Conservation (phyloP, 2,888 invertebrate species). For the Andrena trimmerana region DNA sequence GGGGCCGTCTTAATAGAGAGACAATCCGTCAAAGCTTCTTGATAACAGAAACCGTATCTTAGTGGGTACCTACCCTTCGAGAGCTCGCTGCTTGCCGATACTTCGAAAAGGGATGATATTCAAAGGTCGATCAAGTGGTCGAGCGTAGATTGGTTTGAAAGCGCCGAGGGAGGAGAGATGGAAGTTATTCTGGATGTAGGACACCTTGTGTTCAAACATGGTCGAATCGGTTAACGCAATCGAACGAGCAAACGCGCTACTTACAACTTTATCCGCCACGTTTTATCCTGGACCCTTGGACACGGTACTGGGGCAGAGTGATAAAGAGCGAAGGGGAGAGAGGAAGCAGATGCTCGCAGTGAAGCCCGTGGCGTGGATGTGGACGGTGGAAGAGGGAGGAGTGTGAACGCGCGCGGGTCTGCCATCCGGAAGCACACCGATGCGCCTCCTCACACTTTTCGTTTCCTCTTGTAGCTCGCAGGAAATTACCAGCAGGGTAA, state of each 20-base stretch:
- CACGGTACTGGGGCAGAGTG: slow-evolving; percentile 11
- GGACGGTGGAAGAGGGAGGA: slow-evolving; percentile 18
- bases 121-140: slow-evolving; percentile 53
- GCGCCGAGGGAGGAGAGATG: not conserved
- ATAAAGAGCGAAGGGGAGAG: slow-evolving; percentile 9
- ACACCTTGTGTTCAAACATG: slow-evolving; percentile 65
- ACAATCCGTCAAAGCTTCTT: slow-evolving; percentile 58
- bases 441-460: slow-evolving; percentile 44
- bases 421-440: slow-evolving; percentile 57
- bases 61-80: not conserved
- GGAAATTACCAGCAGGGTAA: slow-evolving; percentile 50
- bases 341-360: slow-evolving; percentile 30
- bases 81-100: not conserved
- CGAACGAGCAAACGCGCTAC: slow-evolving; percentile 78
- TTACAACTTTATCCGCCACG: slow-evolving; percentile 73
- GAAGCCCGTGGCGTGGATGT: slow-evolving; percentile 36
- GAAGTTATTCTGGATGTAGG: slow-evolving; percentile 35
- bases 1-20: slow-evolving; percentile 44
- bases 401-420: slow-evolving; percentile 43
- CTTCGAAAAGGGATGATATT: slow-evolving; percentile 50
- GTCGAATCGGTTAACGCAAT: slow-evolving; percentile 77
- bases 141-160: slow-evolving; percentile 37
- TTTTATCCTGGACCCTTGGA: slow-evolving; percentile 47
- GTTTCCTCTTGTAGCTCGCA: slow-evolving; percentile 34
- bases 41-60: slow-evolving; percentile 22